These are phyloP conservation scores for Pachydiplax longipennis DNA, from an alignment of 2,888 invertebrate species.

Conservation along the genomic window DNA sequence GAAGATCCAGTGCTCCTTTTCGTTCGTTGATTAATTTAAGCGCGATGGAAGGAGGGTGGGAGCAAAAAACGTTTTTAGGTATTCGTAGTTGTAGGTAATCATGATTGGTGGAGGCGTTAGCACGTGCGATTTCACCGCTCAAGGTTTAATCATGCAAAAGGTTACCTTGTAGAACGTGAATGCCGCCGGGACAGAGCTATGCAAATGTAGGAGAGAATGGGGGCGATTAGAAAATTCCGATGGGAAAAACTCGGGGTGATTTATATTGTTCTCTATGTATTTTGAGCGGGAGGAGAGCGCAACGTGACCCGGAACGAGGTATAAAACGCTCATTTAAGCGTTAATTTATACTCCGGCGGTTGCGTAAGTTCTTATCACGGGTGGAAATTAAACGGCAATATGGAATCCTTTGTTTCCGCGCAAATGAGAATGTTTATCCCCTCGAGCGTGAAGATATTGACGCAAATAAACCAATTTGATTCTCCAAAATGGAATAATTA, in stretches of 20 bases:
- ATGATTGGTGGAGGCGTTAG: background rate
- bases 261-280: background rate
- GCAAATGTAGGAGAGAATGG: background rate
- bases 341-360: background rate
- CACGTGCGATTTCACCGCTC: background rate
- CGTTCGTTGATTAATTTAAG: background rate
- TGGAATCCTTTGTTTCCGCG: background rate
- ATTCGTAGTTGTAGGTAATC: background rate
- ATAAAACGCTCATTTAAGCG: background rate
- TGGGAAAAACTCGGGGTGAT: background rate
- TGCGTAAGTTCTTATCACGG: background rate
- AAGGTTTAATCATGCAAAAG: background rate
- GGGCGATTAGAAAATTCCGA: background rate
- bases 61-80: background rate
- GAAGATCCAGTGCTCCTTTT: background rate
- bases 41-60: background rate
- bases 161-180: background rate
- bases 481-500: background rate
- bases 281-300: background rate
- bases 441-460: background rate
- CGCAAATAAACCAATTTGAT: background rate
- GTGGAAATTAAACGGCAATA: background rate
- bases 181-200: background rate
- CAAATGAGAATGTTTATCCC: background rate
- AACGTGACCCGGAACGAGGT: background rate